Evolutionary conservation across 1,140 invertebrate genomes (phyloP), one percentile per base, ranked within the genome.

Genomic region (Drosophila eugracilis): DNA sequence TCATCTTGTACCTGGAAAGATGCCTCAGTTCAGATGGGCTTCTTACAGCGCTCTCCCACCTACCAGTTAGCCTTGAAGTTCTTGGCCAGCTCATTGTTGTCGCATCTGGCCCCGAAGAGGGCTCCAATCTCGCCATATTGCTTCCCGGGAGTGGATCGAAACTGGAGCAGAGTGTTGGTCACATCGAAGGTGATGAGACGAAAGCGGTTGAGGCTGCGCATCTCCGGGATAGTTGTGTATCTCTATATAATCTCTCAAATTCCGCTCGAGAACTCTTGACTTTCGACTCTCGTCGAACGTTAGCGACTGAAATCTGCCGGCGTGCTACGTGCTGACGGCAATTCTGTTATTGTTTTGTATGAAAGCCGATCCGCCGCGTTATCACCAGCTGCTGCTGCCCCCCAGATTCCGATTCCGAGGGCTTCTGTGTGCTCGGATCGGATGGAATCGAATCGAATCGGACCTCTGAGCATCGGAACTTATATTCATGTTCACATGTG

Each of bases 101-200:
- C 93, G 53, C 93, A 93, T 32, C 93, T 78, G 9, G 96, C 91
- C 1, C 96, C 97, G 90, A 96, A 94, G 34, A 94, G 92, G 0
- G 92, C 92, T 1, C 94, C 96, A 44, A 96, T 93, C 69, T 94
- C 92, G 1, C 94, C 93, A 91, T 98, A 98, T 77, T 96, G 94
- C 53, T 95, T 92, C 45, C 95, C 95, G n/a, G 96, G 94, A 45
- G 94, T 92, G 3, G 94, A 93, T 19, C 93, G 92, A 77, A 96
- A 95, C 85, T 94, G 94, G 19, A 98, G 90, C 37, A 98, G 90
- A 0, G 97, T 98, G 63, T 96, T 96, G 5, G 96, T 98, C 10
- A 96, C 95, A 92, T 98, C 97, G 89, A 98, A 97, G 12, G 97
- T 98, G 42, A 98, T 93, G 66, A 97, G 91, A 55, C 93, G 92